A percentile compares a stretch with the other conserved stretches of the same genome.
Conservation (phyloP, 2,797 vertebrate species). For the Argya squamiceps region DNA sequence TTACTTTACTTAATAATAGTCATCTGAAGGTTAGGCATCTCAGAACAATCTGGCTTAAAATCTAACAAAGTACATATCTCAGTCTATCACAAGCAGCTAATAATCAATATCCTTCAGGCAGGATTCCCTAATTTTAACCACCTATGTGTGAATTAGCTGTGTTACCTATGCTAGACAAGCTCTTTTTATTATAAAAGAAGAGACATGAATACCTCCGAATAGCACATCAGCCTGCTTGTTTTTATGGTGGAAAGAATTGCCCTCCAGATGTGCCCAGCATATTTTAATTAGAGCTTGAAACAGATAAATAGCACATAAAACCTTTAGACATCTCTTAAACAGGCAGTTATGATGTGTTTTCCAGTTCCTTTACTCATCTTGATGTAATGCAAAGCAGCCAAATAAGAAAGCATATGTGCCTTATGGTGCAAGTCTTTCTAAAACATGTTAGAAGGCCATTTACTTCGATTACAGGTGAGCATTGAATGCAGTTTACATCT, state of each 20-base stretch:
- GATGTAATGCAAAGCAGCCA: background rate
- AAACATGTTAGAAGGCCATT: background rate
- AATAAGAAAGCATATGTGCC: background rate
- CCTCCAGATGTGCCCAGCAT: background rate
- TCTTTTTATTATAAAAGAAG: background rate
- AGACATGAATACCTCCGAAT: background rate
- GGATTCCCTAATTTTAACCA: background rate
- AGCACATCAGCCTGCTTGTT: background rate
- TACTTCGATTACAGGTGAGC: background rate
- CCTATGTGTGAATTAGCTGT: background rate
- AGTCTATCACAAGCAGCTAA: background rate
- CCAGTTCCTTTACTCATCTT: background rate
- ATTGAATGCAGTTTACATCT: background rate
- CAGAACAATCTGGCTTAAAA: background rate
- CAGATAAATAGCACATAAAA: background rate
- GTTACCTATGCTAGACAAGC: background rate
- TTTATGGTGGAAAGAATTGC: background rate
- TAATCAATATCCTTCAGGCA: background rate
- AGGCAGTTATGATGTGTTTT: background rate
- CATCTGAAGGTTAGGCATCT: background rate
- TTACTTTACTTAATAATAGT: background rate
- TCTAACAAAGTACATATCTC: background rate
- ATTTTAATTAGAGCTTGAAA: constrained; percentile 1
- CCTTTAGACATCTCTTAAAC: background rate
- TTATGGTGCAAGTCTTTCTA: background rate